Base-by-base conservation (phyloP, 2,888 invertebrate species). In the Cephus nigrinus region DNA sequence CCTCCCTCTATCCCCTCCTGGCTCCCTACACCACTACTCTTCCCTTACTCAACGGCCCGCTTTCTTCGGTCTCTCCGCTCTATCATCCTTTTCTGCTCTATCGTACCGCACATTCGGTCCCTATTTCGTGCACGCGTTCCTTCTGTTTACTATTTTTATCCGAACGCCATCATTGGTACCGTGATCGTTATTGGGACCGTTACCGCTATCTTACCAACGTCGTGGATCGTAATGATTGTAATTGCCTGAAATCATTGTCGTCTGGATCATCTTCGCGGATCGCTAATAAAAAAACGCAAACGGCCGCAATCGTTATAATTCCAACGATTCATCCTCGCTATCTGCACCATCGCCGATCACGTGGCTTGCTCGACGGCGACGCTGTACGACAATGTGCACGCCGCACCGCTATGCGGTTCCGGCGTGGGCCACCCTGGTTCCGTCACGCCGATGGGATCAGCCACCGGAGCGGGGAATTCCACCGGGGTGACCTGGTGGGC, bases 401-500 rank as follows among this genome's bases (percentile, higher is more conserved):
- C 94, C 93, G 94, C 94, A 93, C 94, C 95, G 93, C 94, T 91
- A 84, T 91, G 91, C 91, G 92, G 91, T 90, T 88, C 92, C 89
- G 91, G 91, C 91, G 91, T 91, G 89, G 91, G 90, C 88, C 91
- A 91, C 86, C 91, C 91, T 91, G 91, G 90, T 89, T 90, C 91
- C 86, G 88, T 91, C 86, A 88, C 91, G 87, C 88, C 92, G 87
- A 91, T 91, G 90, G 91, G 89, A 87, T 86, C 95, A 95, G 95
- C 95, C 94, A 95, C 95, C 95, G 95, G 95, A 94, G 94, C 95
- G 94, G 95, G 95, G 94, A 94, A 95, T 94, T 94, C 95, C 95
- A 94, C 95, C 95, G 95, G 95, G 94, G 95, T 95, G 94, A 95
- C 95, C 93, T 95, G 95, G 95, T 96, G 96, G 90, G 94, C 94